These are phyloP conservation scores for Condylura cristata DNA, from an alignment of 2,113 vertebrate species.

Conservation along the genomic window DNA sequence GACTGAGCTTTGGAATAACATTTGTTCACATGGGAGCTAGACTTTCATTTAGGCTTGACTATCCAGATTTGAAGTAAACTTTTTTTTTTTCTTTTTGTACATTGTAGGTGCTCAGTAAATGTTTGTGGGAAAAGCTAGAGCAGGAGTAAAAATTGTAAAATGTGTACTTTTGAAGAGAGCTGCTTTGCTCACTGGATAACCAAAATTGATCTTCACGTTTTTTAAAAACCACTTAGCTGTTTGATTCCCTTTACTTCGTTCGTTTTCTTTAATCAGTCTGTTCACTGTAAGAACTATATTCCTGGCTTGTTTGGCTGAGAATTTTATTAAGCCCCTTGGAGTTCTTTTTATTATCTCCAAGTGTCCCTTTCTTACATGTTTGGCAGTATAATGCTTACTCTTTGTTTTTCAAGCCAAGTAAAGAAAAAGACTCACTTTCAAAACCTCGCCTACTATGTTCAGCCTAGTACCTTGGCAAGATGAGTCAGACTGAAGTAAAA, in stretches of 20 bases:
- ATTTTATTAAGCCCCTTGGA: background rate
- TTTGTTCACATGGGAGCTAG: slow-evolving; percentile 16
- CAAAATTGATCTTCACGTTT: background rate
- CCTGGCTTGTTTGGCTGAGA: background rate
- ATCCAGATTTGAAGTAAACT: slow-evolving; percentile 30
- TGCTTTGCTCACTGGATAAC: slow-evolving; percentile 4
- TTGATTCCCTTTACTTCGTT: background rate
- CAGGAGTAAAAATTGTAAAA: background rate
- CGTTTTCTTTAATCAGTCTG: background rate
- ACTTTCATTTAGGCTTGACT: background rate
- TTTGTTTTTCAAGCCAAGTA: slow-evolving; percentile 37
- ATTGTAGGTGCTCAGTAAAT: slow-evolving; percentile 16
- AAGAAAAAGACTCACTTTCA: background rate
- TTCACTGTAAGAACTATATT: slow-evolving; percentile 9
- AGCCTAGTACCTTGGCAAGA: background rate
- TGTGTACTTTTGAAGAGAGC: background rate
- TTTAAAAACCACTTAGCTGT: background rate
- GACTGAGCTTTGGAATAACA: slow-evolving; percentile 50
- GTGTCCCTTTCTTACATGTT: background rate
- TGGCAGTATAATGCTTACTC: slow-evolving; percentile 14
- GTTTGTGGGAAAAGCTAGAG: slow-evolving; percentile 8
- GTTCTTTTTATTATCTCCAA: background rate
- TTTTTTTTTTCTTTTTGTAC: background rate
- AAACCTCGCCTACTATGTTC: background rate
- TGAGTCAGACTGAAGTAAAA: slow-evolving; percentile 1